Percentiles rank a stretch among this genome's conserved stretches.
Evolutionary conservation across 2,888 invertebrate genomes (phyloP).

Genomic region (Microctonus aethiopoides): DNA sequence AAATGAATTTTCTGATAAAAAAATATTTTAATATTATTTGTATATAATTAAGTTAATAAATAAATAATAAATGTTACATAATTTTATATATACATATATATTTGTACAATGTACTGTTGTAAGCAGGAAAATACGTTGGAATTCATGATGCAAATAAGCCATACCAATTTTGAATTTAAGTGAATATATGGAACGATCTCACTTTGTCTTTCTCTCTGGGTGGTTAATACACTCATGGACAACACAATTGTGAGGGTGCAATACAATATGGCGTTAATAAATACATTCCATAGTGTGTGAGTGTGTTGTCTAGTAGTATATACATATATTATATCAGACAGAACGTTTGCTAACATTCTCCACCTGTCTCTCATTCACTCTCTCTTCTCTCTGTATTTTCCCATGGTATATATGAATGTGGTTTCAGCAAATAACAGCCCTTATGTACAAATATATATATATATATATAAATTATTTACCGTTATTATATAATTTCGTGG

Average conservation of each 20-base stretch:
- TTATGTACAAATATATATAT: not conserved
- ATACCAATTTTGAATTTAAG: conserved; percentile 51
- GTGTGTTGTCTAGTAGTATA: not conserved
- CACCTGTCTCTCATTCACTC: not conserved
- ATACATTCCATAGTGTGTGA: conserved; percentile 50
- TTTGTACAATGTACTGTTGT: not conserved
- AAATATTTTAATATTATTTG: no score
- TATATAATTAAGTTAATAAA: no score
- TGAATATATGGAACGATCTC: not conserved
- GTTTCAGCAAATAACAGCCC: not conserved
- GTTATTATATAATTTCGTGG: not conserved
- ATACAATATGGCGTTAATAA: conserved; percentile 47
- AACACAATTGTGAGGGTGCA: not conserved
- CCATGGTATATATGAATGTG: not conserved
- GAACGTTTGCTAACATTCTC: conserved; percentile 9
- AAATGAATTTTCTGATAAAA: no score
- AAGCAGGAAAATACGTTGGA: conserved; percentile 40
- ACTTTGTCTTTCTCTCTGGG: not conserved
- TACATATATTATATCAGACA: conserved; percentile 9
- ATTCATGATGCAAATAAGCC: conserved; percentile 46
- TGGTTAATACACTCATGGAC: not conserved
- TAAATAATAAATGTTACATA: no score
- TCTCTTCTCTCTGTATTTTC: conserved; percentile 13
- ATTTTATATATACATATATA: not conserved
- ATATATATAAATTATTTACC: not conserved